These are phyloP conservation scores for Parus major DNA, from an alignment of 2,113 vertebrate genomes.

Conservation along the genomic window DNA sequence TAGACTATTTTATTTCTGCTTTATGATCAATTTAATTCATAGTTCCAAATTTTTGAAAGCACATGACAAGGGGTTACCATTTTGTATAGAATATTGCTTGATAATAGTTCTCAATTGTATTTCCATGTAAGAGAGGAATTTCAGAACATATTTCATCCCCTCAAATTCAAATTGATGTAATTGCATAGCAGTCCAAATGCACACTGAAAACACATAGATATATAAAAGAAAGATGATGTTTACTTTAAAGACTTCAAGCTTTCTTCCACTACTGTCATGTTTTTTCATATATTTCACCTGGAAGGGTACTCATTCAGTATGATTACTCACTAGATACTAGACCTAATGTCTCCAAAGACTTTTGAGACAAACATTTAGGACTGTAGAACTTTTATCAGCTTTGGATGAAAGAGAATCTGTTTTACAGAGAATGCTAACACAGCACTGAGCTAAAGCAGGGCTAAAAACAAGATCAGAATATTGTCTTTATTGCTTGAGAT, in stretches of 20 bases:
- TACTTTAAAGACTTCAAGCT: neutral
- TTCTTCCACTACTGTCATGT: accelerated
- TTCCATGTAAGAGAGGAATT: neutral
- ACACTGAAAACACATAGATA: neutral
- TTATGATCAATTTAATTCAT: neutral
- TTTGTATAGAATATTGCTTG: neutral
- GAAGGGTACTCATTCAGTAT: neutral
- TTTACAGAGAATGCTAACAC: neutral
- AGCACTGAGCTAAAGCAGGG: neutral
- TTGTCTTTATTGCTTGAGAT: neutral
- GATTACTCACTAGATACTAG: neutral
- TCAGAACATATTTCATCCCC: neutral
- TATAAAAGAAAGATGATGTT: neutral
- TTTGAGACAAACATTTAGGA: neutral
- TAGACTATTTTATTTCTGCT: neutral
- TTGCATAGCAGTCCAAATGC: neutral
- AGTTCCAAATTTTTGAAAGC: neutral
- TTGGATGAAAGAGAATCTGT: neutral
- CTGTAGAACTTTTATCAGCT: neutral
- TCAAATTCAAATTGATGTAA: neutral
- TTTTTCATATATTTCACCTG: neutral
- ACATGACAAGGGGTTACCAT: neutral
- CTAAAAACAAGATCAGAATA: neutral
- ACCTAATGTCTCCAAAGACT: neutral
- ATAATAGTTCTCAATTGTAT: neutral